Conservation (phyloP, 64 coral and sea anemone genomes). For the Catalaphyllia jardinei region DNA sequence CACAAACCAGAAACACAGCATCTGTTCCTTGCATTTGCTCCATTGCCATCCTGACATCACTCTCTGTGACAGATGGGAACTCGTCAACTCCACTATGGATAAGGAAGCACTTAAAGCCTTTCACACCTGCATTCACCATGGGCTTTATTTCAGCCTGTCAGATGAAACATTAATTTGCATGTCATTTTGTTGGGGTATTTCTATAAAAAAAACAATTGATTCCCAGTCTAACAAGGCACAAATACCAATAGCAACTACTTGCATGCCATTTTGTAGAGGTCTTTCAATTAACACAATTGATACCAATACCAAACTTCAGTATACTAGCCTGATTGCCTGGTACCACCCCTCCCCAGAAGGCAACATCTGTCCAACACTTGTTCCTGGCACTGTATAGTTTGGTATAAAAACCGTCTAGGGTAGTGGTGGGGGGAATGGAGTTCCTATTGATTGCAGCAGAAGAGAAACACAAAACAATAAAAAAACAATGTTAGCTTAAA, state of each 20-base stretch:
- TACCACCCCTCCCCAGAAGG: slow-evolving; percentile 86
- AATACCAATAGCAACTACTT: too few species aligned
- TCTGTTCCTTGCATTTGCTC: slow-evolving; percentile 63
- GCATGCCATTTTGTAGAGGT: too few species aligned
- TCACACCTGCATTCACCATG: slow-evolving; percentile 67
- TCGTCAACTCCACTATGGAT: slow-evolving; percentile 89
- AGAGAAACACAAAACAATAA: not conserved
- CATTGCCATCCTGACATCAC: slow-evolving; percentile 66
- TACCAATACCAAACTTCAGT: too few species aligned
- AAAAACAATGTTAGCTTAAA: too few species aligned
- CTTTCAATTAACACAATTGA: too few species aligned
- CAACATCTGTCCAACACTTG: slow-evolving; percentile 82
- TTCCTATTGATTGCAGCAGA: slow-evolving; percentile 34
- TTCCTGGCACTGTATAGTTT: slow-evolving; percentile 63
- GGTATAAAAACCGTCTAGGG: slow-evolving; percentile 55
- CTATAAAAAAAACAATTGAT: too few species aligned
- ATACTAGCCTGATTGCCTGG: slow-evolving; percentile 74
- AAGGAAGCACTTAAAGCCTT: slow-evolving; percentile 81
- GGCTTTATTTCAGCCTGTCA: slow-evolving; percentile 70
- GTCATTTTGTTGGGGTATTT: too few species aligned
- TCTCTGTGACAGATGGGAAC: slow-evolving; percentile 77
- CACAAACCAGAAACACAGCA: slow-evolving; percentile 71
- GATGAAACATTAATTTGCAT: too few species aligned
- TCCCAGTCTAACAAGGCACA: too few species aligned
- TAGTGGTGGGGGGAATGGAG: slow-evolving; percentile 84